Conservation (phyloP, 1,140 invertebrate species). For the Mylabris phalerata region DNA sequence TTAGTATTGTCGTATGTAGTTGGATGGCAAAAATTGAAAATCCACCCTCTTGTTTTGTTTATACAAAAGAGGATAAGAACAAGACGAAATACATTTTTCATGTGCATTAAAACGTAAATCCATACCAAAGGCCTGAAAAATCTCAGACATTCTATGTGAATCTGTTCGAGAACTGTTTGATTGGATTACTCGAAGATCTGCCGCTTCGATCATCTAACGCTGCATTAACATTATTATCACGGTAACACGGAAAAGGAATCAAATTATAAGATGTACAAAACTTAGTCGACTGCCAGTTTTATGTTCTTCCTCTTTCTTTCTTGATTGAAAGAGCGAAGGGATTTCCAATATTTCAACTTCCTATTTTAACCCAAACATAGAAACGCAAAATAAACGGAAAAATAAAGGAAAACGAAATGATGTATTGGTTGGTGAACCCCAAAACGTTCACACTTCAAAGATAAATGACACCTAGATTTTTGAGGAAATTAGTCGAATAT, state of each 20-base stretch:
- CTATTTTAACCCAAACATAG: background rate
- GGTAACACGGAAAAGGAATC: constrained; percentile 25
- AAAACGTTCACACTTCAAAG: no score
- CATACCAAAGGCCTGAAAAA: constrained; percentile 22
- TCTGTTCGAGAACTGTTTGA: constrained; percentile 28
- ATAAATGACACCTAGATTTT: no score
- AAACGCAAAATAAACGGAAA: no score
- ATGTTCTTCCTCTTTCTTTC: constrained; percentile 8
- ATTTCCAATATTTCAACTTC: constrained; percentile 14
- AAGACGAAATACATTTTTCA: constrained; percentile 8
- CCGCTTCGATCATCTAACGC: constrained; percentile 25
- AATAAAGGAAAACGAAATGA: no score
- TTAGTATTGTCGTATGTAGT: background rate
- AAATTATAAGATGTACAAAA: constrained; percentile 23
- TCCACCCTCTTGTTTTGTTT: background rate
- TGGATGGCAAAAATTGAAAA: background rate
- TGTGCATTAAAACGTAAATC: constrained; percentile 21
- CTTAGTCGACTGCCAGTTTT: constrained; percentile 13
- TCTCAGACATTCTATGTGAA: constrained; percentile 21
- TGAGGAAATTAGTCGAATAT: no score
- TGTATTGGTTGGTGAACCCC: no score
- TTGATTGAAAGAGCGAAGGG: constrained; percentile 14
- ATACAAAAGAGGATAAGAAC: background rate
- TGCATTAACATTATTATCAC: constrained; percentile 32
- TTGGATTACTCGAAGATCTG: constrained; percentile 29